These are phyloP conservation scores for Rhinoptilus africanus DNA, from an alignment of 2,113 vertebrate genomes.

Conservation along the genomic window DNA sequence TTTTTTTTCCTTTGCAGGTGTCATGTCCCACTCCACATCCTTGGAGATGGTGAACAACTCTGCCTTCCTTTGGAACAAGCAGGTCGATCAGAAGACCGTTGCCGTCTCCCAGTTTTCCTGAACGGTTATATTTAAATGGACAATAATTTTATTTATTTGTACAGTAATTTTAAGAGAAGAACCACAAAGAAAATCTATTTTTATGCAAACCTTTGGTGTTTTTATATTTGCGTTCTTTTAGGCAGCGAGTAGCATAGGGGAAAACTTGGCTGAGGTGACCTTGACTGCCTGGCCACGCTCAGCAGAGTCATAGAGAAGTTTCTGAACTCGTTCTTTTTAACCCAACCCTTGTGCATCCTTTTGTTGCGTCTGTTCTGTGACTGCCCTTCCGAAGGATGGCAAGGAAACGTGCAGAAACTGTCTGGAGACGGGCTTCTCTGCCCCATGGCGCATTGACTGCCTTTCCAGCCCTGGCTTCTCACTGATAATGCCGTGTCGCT, in stretches of 20 bases:
- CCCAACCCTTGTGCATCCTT: background rate
- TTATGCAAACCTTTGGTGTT: background rate
- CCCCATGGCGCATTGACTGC: background rate
- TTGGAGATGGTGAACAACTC: accelerated
- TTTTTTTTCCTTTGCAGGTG: background rate
- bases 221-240: background rate
- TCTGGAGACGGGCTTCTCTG: background rate
- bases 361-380: background rate
- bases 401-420: accelerated
- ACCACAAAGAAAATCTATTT: background rate
- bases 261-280: background rate
- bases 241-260: accelerated
- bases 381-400: background rate
- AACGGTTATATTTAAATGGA: background rate
- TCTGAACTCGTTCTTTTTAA: background rate
- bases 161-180: constrained; percentile 29
- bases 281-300: accelerated
- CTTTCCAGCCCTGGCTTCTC: background rate
- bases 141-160: constrained; percentile 39
- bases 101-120: background rate
- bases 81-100: accelerated
- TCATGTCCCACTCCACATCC: accelerated
- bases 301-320: accelerated
- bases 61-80: background rate
- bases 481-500: accelerated